phyloP scores from a whole-genome alignment of 2,888 invertebrate species.

The Barypeithes pellucidus region DNA sequence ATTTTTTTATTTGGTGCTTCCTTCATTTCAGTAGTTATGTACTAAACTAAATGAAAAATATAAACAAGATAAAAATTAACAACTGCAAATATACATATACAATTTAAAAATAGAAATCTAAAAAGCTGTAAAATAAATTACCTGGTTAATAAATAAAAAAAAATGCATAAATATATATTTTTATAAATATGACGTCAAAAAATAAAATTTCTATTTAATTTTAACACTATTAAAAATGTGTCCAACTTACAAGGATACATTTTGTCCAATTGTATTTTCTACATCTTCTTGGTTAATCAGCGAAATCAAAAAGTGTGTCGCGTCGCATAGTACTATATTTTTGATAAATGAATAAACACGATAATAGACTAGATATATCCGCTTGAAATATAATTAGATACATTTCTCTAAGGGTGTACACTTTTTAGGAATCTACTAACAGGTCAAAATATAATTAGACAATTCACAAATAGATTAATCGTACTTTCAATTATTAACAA shows the following conservation, averaged over 20 bases:
- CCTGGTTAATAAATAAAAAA: not conserved
- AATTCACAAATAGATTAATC: not conserved
- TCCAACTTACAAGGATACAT: not conserved
- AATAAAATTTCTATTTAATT: too few relatives aligned
- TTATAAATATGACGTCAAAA: not conserved
- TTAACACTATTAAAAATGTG: too few relatives aligned
- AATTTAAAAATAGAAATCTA: not conserved
- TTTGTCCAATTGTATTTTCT: not conserved
- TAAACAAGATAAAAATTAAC: slow-evolving; percentile 20
- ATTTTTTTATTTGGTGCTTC: not conserved
- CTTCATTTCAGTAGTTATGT: slow-evolving; percentile 19
- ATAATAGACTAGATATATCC: too few relatives aligned
- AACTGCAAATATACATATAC: slow-evolving; percentile 11
- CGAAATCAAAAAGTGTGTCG: not conserved
- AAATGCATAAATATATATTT: not conserved
- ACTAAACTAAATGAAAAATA: slow-evolving; percentile 26
- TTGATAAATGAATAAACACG: too few relatives aligned
- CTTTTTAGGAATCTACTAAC: too few relatives aligned
- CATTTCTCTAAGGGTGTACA: too few relatives aligned
- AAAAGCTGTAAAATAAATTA: not conserved
- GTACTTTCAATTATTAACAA: too few relatives aligned
- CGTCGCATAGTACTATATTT: too few relatives aligned
- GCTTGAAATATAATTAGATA: too few relatives aligned
- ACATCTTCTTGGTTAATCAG: not conserved
- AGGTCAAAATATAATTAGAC: not conserved